Conservation (phyloP, 2,797 vertebrate species). For the Gila robusta region DNA sequence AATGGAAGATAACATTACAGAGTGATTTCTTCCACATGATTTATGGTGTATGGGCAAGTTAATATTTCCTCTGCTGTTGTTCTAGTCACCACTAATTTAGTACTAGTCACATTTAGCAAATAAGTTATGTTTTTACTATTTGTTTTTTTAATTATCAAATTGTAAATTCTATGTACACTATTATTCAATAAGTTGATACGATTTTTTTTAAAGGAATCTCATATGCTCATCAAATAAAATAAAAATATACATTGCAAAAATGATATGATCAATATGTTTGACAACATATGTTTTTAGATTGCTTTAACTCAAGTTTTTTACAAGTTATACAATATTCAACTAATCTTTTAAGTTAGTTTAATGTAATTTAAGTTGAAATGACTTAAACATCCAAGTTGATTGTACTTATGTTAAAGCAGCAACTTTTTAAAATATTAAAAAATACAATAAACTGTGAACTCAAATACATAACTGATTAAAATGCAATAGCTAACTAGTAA, state of each 20-base stretch:
- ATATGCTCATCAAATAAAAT: neutral
- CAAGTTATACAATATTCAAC: too few relatives aligned
- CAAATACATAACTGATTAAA: neutral
- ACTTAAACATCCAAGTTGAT: too few relatives aligned
- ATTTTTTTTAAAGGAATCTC: neutral
- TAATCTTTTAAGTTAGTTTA: too few relatives aligned
- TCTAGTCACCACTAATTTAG: neutral
- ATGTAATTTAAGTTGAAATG: too few relatives aligned
- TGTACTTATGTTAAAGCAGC: too few relatives aligned
- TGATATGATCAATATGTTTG: too few relatives aligned
- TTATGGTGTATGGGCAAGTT: neutral
- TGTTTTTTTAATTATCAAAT: neutral
- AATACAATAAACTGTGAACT: neutral
- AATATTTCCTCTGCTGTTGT: neutral
- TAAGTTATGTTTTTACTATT: neutral
- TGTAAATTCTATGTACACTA: neutral
- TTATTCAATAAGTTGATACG: neutral
- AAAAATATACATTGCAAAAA: too few relatives aligned
- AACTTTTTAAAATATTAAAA: too few relatives aligned
- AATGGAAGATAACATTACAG: neutral
- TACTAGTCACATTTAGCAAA: neutral
- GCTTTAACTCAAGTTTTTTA: too few relatives aligned
- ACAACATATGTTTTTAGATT: too few relatives aligned
- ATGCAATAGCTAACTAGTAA: neutral
- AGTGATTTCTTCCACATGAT: constrained; percentile 16